A percentile compares a stretch with the other conserved stretches of the same genome.
Conservation (phyloP, 2,113 vertebrate species). For the Ictalurus furcatus region DNA sequence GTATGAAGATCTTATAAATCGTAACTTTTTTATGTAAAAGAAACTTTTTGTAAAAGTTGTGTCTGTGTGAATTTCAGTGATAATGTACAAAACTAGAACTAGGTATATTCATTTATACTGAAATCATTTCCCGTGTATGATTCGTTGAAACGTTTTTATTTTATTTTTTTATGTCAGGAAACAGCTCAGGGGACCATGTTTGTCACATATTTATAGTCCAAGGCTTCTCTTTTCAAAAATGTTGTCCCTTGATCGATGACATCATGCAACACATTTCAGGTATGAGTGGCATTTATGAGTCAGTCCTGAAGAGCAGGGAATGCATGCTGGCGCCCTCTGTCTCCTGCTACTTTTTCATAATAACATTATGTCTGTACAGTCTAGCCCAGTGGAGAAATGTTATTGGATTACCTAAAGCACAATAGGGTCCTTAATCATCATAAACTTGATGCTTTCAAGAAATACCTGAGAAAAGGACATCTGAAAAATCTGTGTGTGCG, state of each 20-base stretch:
- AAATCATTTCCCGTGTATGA: not conserved
- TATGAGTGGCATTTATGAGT: conserved; percentile 33
- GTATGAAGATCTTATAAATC: not conserved
- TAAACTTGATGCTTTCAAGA: conserved; percentile 34
- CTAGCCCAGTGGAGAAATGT: conserved; percentile 20
- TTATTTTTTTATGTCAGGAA: not conserved
- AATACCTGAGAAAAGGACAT: conserved; percentile 22
- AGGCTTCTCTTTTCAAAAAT: not conserved
- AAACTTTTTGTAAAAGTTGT: not conserved
- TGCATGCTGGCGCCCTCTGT: conserved; percentile 38
- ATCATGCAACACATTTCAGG: conserved; percentile 21
- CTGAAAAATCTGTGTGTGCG: not conserved
- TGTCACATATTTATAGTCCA: not conserved
- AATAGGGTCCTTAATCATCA: conserved; percentile 39
- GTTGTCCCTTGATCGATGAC: not conserved
- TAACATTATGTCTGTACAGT: conserved; percentile 28
- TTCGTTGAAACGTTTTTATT: not conserved
- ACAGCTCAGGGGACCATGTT: not conserved
- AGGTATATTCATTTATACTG: not conserved
- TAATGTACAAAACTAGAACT: not conserved
- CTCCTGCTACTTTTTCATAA: conserved; percentile 18
- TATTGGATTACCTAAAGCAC: conserved; percentile 42
- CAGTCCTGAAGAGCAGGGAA: conserved; percentile 19
- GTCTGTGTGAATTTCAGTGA: not conserved
- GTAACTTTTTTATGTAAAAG: not conserved